Evolutionary conservation across 1,140 invertebrate species (phyloP), one percentile per base, ranked within the genome.

Genomic region (Aphidius ervi): DNA sequence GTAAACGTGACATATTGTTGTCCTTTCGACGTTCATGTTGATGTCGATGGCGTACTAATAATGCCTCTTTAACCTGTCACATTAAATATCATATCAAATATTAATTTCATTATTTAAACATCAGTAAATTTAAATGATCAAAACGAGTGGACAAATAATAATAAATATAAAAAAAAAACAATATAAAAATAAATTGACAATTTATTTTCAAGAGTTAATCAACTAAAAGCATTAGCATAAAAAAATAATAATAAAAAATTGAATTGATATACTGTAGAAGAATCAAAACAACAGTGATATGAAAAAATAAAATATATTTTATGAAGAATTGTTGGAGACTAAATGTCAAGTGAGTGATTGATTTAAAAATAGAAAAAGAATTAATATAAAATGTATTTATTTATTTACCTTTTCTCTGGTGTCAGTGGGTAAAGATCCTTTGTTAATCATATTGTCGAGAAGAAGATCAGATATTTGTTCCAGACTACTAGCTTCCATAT

Each of bases 21-120:
- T 90, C 86, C 71, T 91, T 90, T 65, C 88, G 87, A 68, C 86
- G 85, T 73, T 97, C 94, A 74, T 97, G 93, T 69, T 97, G 95
- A 85, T 99, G 97, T 46, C 94, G 86, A 83, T 99, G 97, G 52
- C 92, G 85, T 63, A 93, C 87, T 63, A 97, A 80, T 37, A 99
- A 83, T 6, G 92, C 89, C 71, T 98, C 95, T 71, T 88, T 87
- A 5, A 93, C 86, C 77, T 88, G 65, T 37, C 65, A 63, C 43
- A 48, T 43, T 10, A 50, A 56, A 56, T 49, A 52, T 56, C 23
- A 54, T 1, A 41, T 39, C 37, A 9, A 56, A 20, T 16, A n/a
- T 45, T 31, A 56, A 46, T 45, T 46, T 7, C 45, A 31, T 31
- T 31, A 31, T 31, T 31, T 31, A 31, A 31, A 31, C 4, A 31